Base-by-base conservation (phyloP, 2,113 vertebrate species). In the Catharus bicknelli region DNA sequence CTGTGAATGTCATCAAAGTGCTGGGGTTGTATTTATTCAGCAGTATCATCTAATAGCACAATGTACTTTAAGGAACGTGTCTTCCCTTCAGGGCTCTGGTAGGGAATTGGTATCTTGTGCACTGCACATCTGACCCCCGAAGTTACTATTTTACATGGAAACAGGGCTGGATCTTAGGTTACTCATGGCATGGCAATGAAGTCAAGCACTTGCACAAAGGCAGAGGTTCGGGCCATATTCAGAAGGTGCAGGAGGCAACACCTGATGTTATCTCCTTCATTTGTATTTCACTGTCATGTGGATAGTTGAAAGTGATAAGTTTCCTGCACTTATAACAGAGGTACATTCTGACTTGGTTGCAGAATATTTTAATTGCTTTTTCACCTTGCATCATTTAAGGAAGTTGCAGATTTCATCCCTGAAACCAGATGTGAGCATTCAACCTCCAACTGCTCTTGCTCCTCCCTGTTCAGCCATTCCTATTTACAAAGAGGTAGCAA, bases 61-160 rank as follows among this genome's bases (percentile, higher is more conserved):
- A 21, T 9, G 3, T 25, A 7, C 14, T 2, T 67, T 38, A 74
- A 47, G 48, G 36, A 79, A 26, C 0, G 0, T 2, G 1, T 77
- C 15, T 75, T 82, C 23, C 30, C 74, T 47, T n/a, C 27, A 36
- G 5, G 78, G 40, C 30, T 67, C 43, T 63, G 74, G 21, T 21
- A 40, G 58, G n/a, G 16, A 57, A 55, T 36, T 0, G 0, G 9
- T 63, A 18, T 29, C 51, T 66, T 55, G 16, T 27, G 11, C 1
- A 0, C 45, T 53, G 19, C 55, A 42, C 1, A 0, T 57, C 69
- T 87, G 61, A 42, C 13, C 74, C 26, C 53, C 1, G 0, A 5
- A 70, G 26, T 25, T 7, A 2, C 77, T 51, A 34, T 54, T 63
- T 74, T 22, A 40, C 2, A 4, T 21, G 47, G 45, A 53, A 88